Evolutionary conservation across 2,888 invertebrate species (phyloP).

Genomic region (Polyommatus iphigenia): DNA sequence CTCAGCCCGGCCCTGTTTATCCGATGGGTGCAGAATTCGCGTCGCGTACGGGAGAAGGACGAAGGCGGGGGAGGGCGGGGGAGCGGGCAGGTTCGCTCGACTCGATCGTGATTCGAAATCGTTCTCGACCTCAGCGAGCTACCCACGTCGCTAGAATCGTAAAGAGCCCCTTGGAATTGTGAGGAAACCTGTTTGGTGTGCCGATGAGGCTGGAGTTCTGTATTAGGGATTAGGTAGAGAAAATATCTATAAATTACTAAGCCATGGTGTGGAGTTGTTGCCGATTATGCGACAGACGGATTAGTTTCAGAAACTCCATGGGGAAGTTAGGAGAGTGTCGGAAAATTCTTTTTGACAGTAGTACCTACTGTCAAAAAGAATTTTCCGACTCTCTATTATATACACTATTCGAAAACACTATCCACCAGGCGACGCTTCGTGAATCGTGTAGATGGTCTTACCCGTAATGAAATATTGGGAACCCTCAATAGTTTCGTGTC

Average conservation of each 20-base stretch:
- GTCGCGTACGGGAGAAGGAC: slow-evolving; percentile 63
- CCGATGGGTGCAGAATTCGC: slow-evolving; percentile 53
- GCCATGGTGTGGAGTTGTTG: background rate
- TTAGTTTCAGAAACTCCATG: background rate
- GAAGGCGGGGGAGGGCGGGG: slow-evolving; percentile 61
- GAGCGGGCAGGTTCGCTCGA: slow-evolving; percentile 66
- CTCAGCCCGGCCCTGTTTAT: slow-evolving; percentile 52
- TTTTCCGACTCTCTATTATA: too few species aligned
- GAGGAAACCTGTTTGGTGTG: slow-evolving; percentile 44
- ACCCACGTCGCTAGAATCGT: slow-evolving; percentile 33
- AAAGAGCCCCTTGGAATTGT: slow-evolving; percentile 7
- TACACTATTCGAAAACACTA: background rate
- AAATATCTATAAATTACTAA: background rate
- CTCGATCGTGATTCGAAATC: slow-evolving; percentile 63
- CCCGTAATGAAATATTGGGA: background rate
- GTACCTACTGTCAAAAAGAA: too few species aligned
- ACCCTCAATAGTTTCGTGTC: background rate
- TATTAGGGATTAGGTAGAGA: background rate
- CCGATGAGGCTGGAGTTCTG: slow-evolving; percentile 39
- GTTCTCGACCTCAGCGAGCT: slow-evolving; percentile 42
- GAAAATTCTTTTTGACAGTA: too few species aligned
- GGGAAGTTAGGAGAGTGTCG: background rate
- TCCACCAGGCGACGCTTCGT: background rate
- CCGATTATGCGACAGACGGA: background rate
- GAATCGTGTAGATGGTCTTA: too few species aligned